These are phyloP conservation scores for Spicauda simplicius DNA, from an alignment of 2,888 invertebrate species.

Conservation along the genomic window DNA sequence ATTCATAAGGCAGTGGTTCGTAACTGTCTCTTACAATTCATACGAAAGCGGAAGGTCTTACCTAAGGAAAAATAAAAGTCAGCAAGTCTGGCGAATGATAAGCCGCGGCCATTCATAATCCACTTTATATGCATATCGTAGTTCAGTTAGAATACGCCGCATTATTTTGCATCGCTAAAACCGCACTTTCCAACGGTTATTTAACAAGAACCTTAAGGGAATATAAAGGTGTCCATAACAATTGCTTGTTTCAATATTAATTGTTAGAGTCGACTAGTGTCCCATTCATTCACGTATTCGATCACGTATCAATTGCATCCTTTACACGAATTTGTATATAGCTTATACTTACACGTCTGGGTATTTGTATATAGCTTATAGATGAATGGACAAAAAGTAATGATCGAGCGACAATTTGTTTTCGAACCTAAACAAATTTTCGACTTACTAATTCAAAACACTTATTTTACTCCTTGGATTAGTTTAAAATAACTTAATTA, in stretches of 20 bases:
- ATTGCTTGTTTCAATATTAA: slow-evolving; percentile 48
- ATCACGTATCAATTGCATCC: slow-evolving; percentile 52
- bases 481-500: too few relatives aligned
- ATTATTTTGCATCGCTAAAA: slow-evolving; percentile 45
- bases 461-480: too few relatives aligned
- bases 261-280: slow-evolving; percentile 38
- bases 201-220: slow-evolving; percentile 49
- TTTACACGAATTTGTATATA: slow-evolving; percentile 49
- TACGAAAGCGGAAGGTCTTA: neutral
- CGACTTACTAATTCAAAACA: too few relatives aligned
- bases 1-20: too few relatives aligned
- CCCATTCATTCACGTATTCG: slow-evolving; percentile 32
- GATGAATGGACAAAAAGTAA: too few relatives aligned
- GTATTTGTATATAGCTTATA: too few relatives aligned
- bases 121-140: slow-evolving; percentile 27
- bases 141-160: slow-evolving; percentile 42
- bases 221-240: slow-evolving; percentile 46
- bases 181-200: slow-evolving; percentile 52
- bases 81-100: neutral
- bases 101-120: slow-evolving; percentile 10
- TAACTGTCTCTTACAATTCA: neutral
- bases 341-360: too few relatives aligned
- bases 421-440: too few relatives aligned
- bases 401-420: too few relatives aligned
- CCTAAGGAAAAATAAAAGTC: neutral